Evolutionary conservation across 1,140 invertebrate species (phyloP), one percentile per base, ranked within the genome.

Genomic region (Drosophila punjabiensis): DNA sequence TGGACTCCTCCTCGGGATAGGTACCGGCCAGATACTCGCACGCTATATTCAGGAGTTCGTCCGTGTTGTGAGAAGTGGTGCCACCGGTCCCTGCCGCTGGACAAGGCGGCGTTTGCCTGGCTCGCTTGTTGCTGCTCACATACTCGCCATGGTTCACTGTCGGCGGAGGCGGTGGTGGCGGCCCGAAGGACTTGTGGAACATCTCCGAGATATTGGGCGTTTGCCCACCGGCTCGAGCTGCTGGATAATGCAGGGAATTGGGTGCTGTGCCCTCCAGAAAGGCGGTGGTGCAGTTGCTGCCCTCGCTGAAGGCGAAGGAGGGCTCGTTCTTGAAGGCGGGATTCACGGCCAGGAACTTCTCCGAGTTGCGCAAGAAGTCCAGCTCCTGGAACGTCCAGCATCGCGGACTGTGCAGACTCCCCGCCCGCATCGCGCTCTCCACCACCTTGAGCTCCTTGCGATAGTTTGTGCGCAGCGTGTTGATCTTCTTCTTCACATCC

Each of bases 401-500:
- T 6, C 92, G 79, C 1, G 92, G 92, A 20, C 79, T 89, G 60
- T 93, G 92, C 8, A 88, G 37, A 5, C 20, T 88, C 13, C 92
- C 92, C 30, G 84, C 59, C 0, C 86, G 65, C 56, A 87, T 79
- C 0, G 92, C 81, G n/a, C 81, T 90, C 61, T 92, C 92, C 18
- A 93, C 89, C 5, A 92, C 83, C 33, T 91, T 91, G 5, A 93
- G 74, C 35, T 93, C 92, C 76, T 93, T 93, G 43, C 92, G 83
- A 24, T 92, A 93, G 37, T 93, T 93, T 0, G 92, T 93, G 6
- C 92, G 75, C 53, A 93, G 59, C 0, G 92, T 92, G 24, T 93
- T 93, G 8, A 93, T 93, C 65, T 93, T 93, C 37, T 93, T 93
- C 37, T 93, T 93, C 9, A 93, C 92, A 59, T 93, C 92, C 65